These are phyloP conservation scores for Anthopleura xanthogrammica DNA, from an alignment of 92 coral and sea anemone genomes.

Conservation along the genomic window DNA sequence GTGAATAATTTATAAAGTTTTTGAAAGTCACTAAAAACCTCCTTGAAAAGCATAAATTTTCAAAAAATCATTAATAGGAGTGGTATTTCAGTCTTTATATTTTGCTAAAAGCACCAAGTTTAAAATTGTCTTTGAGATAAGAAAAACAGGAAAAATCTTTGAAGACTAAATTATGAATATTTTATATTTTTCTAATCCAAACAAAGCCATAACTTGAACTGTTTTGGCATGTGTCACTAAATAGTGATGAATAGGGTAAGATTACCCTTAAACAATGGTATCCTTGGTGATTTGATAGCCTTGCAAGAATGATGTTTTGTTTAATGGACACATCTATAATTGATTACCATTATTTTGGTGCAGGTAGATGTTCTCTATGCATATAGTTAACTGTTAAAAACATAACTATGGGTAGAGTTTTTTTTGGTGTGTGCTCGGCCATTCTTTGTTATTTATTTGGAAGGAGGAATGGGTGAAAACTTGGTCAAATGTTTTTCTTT, in stretches of 20 bases:
- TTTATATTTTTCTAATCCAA: not conserved
- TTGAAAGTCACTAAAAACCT: not conserved
- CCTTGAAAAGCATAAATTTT: not conserved
- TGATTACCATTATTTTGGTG: not conserved
- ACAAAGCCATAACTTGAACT: not conserved
- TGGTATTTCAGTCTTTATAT: not conserved
- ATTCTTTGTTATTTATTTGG: too few species aligned
- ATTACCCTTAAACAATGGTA: not conserved
- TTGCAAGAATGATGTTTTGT: not conserved
- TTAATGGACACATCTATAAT: not conserved
- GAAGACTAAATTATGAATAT: not conserved
- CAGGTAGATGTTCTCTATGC: not conserved
- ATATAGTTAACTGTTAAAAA: too few species aligned
- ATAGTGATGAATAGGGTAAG: not conserved
- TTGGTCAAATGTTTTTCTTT: too few species aligned
- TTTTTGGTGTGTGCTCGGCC: too few species aligned
- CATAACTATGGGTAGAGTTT: too few species aligned
- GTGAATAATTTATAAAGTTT: not conserved
- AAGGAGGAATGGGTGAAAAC: too few species aligned
- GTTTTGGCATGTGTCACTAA: not conserved
- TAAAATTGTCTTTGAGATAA: too few species aligned
- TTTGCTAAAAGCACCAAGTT: too few species aligned
- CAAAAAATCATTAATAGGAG: not conserved
- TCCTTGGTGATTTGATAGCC: not conserved
- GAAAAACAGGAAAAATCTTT: not conserved